Conservation (phyloP, 2,888 invertebrate genomes). For the Xestobium rufovillosum region DNA sequence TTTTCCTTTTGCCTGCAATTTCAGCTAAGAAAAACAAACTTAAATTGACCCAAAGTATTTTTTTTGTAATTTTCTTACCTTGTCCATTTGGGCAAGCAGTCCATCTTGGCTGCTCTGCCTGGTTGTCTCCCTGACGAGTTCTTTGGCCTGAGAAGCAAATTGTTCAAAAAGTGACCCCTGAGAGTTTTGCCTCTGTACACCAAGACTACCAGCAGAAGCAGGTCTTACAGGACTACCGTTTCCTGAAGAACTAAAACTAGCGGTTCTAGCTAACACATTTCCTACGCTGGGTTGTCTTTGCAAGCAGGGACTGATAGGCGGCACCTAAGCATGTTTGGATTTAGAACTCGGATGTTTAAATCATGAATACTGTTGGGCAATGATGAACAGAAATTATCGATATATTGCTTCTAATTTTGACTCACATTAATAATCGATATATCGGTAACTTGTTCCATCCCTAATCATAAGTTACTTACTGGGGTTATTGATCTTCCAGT, state of each 20-base stretch:
- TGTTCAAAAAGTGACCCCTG: constrained; percentile 82
- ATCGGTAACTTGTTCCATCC: constrained; percentile 1
- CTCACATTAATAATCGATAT: constrained; percentile 4
- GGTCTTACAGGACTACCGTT: constrained; percentile 38
- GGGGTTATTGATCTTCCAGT: constrained; percentile 46
- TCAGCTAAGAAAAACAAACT: constrained; percentile 43
- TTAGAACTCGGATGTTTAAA: neutral
- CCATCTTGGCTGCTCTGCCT: constrained; percentile 87
- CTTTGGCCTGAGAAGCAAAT: constrained; percentile 82
- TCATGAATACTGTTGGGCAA: too few relatives aligned
- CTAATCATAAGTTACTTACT: constrained; percentile 35
- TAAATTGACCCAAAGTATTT: constrained; percentile 7
- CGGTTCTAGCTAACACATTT: constrained; percentile 54
- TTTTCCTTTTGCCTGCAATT: constrained; percentile 52
- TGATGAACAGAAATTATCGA: neutral
- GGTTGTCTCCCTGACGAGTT: constrained; percentile 79
- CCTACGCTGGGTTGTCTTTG: constrained; percentile 55
- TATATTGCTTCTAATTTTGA: neutral
- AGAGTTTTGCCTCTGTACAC: constrained; percentile 64
- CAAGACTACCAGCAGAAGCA: constrained; percentile 31
- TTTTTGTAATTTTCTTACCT: constrained; percentile 63
- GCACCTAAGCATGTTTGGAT: constrained; percentile 38
- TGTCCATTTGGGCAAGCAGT: constrained; percentile 80
- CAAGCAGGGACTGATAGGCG: constrained; percentile 49
- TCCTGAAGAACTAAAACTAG: constrained; percentile 52